Evolutionary conservation across 37 sponge, comb jelly and placozoan species (phyloP).

Genomic region (Axinella damicornis): DNA sequence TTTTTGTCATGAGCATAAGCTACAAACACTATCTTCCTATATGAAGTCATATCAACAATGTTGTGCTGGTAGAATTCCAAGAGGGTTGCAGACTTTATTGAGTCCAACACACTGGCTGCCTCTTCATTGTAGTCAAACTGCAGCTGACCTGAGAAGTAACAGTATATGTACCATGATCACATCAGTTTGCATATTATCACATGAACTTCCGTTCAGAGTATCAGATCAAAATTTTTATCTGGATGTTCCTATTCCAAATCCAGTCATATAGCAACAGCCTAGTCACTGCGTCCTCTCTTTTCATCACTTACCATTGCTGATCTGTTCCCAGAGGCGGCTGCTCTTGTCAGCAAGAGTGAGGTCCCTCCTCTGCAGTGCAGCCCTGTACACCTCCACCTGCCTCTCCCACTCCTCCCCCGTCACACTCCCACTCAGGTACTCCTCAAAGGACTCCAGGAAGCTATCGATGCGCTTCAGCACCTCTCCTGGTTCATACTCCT

Average conservation of each 20-base stretch:
- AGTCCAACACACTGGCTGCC: conserved; percentile 7
- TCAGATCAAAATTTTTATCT: no score
- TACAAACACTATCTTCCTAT: conserved; percentile 49
- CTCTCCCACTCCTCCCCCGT: neutral
- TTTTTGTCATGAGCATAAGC: conserved; percentile 46
- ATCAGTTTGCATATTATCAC: no score
- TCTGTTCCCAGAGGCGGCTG: conserved; percentile 55
- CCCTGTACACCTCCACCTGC: neutral
- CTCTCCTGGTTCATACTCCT: conserved; percentile 30
- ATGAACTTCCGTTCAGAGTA: no score
- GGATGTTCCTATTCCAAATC: no score
- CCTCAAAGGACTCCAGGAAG: conserved; percentile 52
- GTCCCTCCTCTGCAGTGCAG: conserved; percentile 25
- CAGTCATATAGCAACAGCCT: no score
- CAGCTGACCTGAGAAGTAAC: neutral
- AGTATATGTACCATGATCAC: no score
- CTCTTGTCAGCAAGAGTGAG: conserved; percentile 49
- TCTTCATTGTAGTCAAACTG: conserved; percentile 65
- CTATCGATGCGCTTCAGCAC: conserved; percentile 43
- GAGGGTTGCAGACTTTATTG: conserved; percentile 6
- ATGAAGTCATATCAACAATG: conserved; percentile 3
- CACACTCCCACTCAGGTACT: neutral
- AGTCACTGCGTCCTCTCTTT: no score
- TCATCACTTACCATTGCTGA: neutral
- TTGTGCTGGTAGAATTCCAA: conserved; percentile 49